Evolutionary conservation across 1,140 invertebrate species (phyloP), one percentile per base, ranked within the genome.

Genomic region (Diprion similis): DNA sequence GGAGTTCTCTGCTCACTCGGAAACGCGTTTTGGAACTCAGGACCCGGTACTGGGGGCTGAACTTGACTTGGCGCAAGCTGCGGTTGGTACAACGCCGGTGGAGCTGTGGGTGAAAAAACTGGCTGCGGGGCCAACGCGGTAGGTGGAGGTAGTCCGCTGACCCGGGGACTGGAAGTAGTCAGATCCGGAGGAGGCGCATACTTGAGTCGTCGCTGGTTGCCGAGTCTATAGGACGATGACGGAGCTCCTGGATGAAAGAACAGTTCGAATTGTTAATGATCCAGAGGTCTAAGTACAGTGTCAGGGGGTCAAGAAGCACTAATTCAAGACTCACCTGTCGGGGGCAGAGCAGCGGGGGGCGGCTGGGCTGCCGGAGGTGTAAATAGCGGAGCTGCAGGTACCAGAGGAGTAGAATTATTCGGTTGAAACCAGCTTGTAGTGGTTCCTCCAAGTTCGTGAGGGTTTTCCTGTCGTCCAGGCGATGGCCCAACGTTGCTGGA

Each of bases 131-230:
- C 11, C 8, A 59, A n/a, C 79, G 18, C 46, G 77, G 73, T 1
- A 45, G 18, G 17, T 84, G 83, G 65, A 85, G 86, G 8, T 78
- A 51, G 73, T 79, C 79, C 0, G 84, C 78, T 51, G 76, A 69
- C 0, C 83, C 85, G 6, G 72, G 10, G n/a, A 65, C 66, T 66
- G n/a, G 71, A 71, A 0, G 81, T 78, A 11, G 84, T 84, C 72
- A 87, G 67, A 77, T 88, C 85, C 8, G 87, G 87, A 0, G 81
- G 85, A 37, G 82, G 84, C 2, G 84, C 86, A 46, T 88, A 87
- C 19, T 87, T 88, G 1, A 87, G 73, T 67, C 87, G 84, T 46
- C 85, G 81, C 51, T 87, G 86, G 72, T 84, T 86, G 1, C 86
- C 86, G 11, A 87, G 80, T 70, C 87, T 81, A 74, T 87, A 87